phyloP scores from a whole-genome alignment of 2,888 invertebrate genomes.

The Rhagonycha lutea region DNA sequence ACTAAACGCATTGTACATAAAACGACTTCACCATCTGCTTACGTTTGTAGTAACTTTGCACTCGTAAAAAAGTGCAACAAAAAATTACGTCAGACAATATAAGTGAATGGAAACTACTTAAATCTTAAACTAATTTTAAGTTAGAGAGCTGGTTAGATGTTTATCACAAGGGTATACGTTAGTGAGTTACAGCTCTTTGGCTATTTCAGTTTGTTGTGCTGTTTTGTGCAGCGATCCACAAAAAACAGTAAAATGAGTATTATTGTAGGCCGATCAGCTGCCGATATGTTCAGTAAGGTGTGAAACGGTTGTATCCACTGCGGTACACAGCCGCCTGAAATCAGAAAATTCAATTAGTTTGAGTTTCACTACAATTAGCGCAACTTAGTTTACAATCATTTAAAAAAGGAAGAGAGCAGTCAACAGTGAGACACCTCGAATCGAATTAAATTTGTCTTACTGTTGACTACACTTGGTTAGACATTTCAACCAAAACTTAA shows the following conservation, averaged over 20 bases:
- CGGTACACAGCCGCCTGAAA: conserved; percentile 89
- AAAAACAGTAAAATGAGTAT: conserved; percentile 44
- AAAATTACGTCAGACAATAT: conserved; percentile 3
- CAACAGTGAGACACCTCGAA: no score
- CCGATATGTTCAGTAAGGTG: conserved; percentile 78
- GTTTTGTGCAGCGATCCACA: conserved; percentile 50
- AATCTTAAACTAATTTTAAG: conserved; percentile 36
- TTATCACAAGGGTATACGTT: conserved; percentile 55
- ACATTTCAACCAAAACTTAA: no score
- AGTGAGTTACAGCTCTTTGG: conserved; percentile 56
- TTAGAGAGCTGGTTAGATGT: conserved; percentile 55
- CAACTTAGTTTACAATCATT: no score
- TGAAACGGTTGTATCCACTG: conserved; percentile 92
- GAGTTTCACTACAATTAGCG: not conserved
- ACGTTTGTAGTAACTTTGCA: not conserved
- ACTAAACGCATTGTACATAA: conserved; percentile 1
- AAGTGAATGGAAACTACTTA: conserved; percentile 47
- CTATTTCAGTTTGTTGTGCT: conserved; percentile 49
- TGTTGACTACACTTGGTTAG: no score
- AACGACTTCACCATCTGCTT: not conserved
- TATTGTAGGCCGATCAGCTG: conserved; percentile 51
- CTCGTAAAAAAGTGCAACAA: not conserved
- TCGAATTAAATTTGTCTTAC: no score
- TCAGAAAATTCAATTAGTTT: conserved; percentile 19
- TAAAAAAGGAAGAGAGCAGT: no score